Evolutionary conservation across 2,888 invertebrate species (phyloP).

Genomic region (Deilephila porcellus): DNA sequence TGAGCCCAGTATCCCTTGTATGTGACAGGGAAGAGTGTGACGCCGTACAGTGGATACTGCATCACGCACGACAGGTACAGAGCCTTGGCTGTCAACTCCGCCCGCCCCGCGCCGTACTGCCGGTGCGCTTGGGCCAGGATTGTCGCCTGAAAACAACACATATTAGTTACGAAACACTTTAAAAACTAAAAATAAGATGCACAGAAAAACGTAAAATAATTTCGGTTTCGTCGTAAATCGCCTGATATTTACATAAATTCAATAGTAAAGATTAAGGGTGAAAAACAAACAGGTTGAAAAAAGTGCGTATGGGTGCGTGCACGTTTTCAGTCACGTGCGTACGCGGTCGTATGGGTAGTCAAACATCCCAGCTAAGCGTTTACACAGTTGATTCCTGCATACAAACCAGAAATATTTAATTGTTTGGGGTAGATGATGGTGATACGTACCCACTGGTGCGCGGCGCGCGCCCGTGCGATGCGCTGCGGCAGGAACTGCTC

Average conservation of each 20-base stretch:
- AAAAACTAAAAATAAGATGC: background rate
- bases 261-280: too few relatives aligned
- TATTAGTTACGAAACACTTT: background rate
- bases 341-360: too few relatives aligned
- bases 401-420: too few relatives aligned
- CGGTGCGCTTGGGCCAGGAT: slow-evolving; percentile 94
- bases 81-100: slow-evolving; percentile 96
- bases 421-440: too few relatives aligned
- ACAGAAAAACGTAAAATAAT: background rate
- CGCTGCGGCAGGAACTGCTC: slow-evolving; percentile 95
- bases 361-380: too few relatives aligned
- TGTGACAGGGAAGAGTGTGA: slow-evolving; percentile 94
- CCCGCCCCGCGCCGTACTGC: slow-evolving; percentile 96
- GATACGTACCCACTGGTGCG: slow-evolving; percentile 90
- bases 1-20: slow-evolving; percentile 98
- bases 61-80: slow-evolving; percentile 97
- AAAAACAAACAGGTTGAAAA: too few relatives aligned
- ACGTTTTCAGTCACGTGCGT: too few relatives aligned
- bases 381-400: too few relatives aligned
- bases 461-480: slow-evolving; percentile 90
- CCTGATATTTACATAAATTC: too few relatives aligned
- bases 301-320: too few relatives aligned
- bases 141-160: slow-evolving; percentile 83
- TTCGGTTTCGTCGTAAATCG: too few relatives aligned
- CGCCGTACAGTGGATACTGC: slow-evolving; percentile 97